Evolutionary conservation across 2,113 vertebrate species (phyloP), one percentile per base, ranked within the genome.

Genomic region (Cisticola juncidis): DNA sequence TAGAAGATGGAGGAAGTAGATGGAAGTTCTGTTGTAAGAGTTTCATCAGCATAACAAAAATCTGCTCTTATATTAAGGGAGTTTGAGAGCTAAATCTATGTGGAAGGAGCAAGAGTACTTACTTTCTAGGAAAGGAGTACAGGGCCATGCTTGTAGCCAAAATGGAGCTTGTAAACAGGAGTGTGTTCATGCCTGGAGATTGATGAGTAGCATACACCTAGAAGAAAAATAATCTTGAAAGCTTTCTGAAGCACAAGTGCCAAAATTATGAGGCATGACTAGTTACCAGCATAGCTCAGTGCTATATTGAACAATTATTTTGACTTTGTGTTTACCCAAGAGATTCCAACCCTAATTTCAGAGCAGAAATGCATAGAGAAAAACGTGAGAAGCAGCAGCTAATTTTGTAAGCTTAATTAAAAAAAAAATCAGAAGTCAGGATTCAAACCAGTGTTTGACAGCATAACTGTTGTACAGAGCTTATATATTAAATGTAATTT

Each of bases 181-280:
- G 60, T 6, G 6, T 74, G 11, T 86, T 90, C 17, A 9, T 64
- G 80, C 44, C 61, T 65, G 51, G 68, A 81, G 44, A 54, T 23
- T 56, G 54, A 78, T 72, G 71, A 96, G 69, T 61, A 80, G 81
- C 36, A n/a, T 51, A 53, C 64, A 31, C 71, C 45, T 94, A n/a
- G 61, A 66, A 88, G 66, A 88, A 82, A 38, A 93, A 61, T 23
- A 66, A 51, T 36, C 40, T 23, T 74, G 58, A 91, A 88, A 92
- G 82, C 78, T 81, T 91, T 91, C 81, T 86, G 81, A 92, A 95
- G 91, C 86, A 94, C 82, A 95, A 58, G 69, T 92, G 92, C 85
- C 18, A 20, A 85, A 92, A 40, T 60, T 50, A 50, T 8, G 42
- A 81, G 87, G 85, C 93, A 56, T 68, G 71, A 24, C 72, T 44